Base-by-base conservation (phyloP, 2,113 vertebrate genomes). In the Oncorhynchus mykiss region DNA sequence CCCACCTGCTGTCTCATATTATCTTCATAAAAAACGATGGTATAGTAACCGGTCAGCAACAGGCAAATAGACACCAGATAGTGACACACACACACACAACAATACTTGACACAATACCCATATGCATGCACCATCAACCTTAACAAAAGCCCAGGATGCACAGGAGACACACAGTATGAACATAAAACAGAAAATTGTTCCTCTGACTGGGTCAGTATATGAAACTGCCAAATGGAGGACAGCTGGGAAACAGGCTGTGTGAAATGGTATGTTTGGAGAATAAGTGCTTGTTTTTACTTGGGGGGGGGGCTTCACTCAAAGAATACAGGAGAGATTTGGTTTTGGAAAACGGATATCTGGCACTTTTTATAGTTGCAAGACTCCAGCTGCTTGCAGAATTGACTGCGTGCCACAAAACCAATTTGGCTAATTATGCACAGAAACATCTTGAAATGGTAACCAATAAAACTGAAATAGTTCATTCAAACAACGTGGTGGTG, bases 381-480 rank as follows among this genome's bases (percentile, higher is more conserved):
- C 67, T 68, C 29, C 67, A 34, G 34, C 68, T 25, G 68, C 68
- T 49, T 9, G 20, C n/a, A n/a, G 68, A 68, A 34, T 48, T 49
- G 68, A 49, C n/a, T 13, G 34, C n/a, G 18, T 14, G 68, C 68
- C 68, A 70, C 68, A 49, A 48, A 48, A 49, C 68, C 68, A 48
- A 70, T 49, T 70, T 48, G 45, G 39, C 68, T 49, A 9, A 24
- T 70, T 70, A 49, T 24, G 20, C 20, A 13, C n/a, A 25, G 68
- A 29, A 67, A 70, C 68, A 70, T 49, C 34, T 48, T 48, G 39
- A 22, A 45, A 25, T 67, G 67, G 14, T 69, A 16, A 34, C 67
- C 34, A 69, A 39, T 45, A 69, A 69, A 70, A 70, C 39, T 49
- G 34, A 12, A 70, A 70, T n/a, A 22, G 29, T 39, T 69, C 67